Conservation (phyloP, 2,797 vertebrate species). For the Clangula hyemalis region DNA sequence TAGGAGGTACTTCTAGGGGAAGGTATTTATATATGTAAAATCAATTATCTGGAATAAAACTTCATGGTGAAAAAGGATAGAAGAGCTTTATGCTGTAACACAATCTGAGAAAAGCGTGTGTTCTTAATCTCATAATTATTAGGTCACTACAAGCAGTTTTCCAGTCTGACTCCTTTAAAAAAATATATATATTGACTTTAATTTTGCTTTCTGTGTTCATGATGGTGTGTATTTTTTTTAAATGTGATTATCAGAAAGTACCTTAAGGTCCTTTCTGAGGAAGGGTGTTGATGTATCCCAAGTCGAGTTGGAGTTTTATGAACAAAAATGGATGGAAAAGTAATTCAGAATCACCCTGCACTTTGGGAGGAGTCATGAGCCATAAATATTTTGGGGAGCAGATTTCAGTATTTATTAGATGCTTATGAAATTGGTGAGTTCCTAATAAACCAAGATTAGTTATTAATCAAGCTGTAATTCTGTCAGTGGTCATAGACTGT, state of each 20-base stretch:
- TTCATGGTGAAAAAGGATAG: not conserved
- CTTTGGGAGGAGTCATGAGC: not conserved
- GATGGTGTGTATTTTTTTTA: not conserved
- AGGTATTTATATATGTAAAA: not conserved
- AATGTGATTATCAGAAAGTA: not conserved
- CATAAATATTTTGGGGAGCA: not conserved
- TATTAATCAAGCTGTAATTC: not conserved
- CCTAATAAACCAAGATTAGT: not conserved
- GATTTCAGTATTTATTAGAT: not conserved
- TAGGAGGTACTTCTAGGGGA: not conserved
- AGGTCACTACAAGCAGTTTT: not conserved
- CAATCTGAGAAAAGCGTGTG: not conserved
- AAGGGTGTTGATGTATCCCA: not conserved
- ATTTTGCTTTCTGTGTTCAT: not conserved
- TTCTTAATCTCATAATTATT: conserved; percentile 18
- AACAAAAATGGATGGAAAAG: not conserved
- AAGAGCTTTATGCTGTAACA: not conserved
- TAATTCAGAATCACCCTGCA: not conserved
- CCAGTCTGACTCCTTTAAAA: not conserved
- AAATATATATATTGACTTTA: not conserved
- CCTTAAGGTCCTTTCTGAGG: not conserved
- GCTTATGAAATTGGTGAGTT: not conserved
- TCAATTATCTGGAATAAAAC: not conserved
- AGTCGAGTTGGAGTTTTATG: not conserved
- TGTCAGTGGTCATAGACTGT: not conserved